phyloP scores from a whole-genome alignment of 2,113 vertebrate genomes.

The Indicator maculatus region DNA sequence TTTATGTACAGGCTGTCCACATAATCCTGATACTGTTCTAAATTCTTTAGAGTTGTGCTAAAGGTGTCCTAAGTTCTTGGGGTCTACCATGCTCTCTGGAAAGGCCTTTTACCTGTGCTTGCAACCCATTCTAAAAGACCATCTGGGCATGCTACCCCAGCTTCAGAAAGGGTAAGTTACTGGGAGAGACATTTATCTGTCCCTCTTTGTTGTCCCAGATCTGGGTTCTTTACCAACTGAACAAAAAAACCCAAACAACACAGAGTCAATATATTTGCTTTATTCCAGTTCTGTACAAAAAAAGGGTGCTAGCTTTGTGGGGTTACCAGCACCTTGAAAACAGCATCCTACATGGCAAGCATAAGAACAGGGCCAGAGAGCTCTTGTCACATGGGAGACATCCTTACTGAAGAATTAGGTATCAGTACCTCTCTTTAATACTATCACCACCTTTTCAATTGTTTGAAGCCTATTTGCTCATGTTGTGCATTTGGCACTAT shows the following conservation, averaged over 20 bases:
- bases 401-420: background rate
- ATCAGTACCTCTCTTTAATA: background rate
- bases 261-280: too few relatives aligned
- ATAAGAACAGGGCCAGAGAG: background rate
- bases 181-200: background rate
- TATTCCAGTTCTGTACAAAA: too few relatives aligned
- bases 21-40: background rate
- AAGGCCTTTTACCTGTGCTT: background rate
- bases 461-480: background rate
- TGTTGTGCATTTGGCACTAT: background rate
- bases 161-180: background rate
- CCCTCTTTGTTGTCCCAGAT: too few relatives aligned
- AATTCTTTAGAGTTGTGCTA: background rate
- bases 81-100: background rate
- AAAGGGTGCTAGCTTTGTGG: too few relatives aligned
- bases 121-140: background rate
- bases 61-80: background rate
- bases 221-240: too few relatives aligned
- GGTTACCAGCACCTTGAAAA: background rate
- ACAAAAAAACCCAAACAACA: too few relatives aligned
- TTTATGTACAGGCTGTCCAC: background rate
- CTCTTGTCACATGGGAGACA: background rate
- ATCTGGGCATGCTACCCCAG: background rate
- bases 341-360: background rate
- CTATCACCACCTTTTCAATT: background rate